Conservation (phyloP, 2,797 vertebrate species). For the Erpetoichthys calabaricus region DNA sequence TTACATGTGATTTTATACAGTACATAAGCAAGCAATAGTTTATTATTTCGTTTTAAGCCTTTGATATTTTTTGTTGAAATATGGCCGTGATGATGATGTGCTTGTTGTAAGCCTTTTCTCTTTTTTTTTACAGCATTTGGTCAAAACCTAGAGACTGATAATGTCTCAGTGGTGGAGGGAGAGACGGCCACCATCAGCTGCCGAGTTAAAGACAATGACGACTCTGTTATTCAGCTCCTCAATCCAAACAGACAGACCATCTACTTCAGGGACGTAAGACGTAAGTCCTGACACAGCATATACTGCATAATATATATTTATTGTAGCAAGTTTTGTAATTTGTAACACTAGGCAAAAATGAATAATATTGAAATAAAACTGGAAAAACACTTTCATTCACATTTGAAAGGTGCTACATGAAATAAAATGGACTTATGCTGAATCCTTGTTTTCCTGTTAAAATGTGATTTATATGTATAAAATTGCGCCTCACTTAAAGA, state of each 20-base stretch:
- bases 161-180: conserved; percentile 90
- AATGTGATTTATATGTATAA: too few species aligned
- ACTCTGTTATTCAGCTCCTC: conserved; percentile 95
- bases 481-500: too few species aligned
- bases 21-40: too few species aligned
- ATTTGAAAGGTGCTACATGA: too few species aligned
- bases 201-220: conserved; percentile 88
- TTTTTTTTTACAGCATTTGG: conserved; percentile 56
- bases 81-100: too few species aligned
- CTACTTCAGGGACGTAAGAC: conserved; percentile 89
- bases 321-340: conserved; percentile 29
- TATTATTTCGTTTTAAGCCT: too few species aligned
- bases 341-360: neutral
- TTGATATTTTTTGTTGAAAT: too few species aligned
- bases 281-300: conserved; percentile 48
- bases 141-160: conserved; percentile 82
- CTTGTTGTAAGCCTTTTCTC: neutral
- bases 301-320: conserved; percentile 3
- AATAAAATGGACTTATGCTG: too few species aligned
- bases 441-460: too few species aligned
- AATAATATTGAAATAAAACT: too few species aligned
- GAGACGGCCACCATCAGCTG: conserved; percentile 94
- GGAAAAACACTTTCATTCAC: too few species aligned
- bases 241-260: conserved; percentile 97
- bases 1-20: too few species aligned